These are phyloP conservation scores for Kryptolebias ocellatus DNA, from an alignment of 2,797 vertebrate species.

Conservation along the genomic window DNA sequence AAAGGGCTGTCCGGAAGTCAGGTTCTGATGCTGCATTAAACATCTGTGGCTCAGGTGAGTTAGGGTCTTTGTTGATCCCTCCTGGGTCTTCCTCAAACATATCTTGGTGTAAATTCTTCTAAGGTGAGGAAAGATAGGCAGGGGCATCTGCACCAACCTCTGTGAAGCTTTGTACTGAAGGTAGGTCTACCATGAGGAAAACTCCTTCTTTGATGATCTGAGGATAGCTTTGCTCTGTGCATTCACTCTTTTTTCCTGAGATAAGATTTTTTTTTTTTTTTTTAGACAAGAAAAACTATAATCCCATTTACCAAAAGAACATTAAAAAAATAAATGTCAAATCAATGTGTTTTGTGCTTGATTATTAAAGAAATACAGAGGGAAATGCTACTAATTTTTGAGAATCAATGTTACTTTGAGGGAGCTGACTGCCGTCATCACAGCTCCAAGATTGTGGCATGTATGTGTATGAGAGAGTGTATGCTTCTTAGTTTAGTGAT, in stretches of 20 bases:
- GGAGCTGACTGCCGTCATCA: no score
- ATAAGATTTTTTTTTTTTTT: neutral
- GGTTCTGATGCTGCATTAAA: constrained; percentile 1
- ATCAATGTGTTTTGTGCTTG: neutral
- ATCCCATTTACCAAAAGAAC: neutral
- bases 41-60: constrained; percentile 3
- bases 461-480: no score
- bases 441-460: no score
- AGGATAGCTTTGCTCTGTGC: constrained; percentile 3
- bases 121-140: neutral
- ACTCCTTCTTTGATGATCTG: constrained; percentile 16
- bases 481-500: no score
- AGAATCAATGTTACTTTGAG: no score
- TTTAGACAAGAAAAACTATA: neutral
- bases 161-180: neutral
- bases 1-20: constrained; percentile 1
- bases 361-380: no score
- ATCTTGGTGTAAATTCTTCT: constrained; percentile 5
- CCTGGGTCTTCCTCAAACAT: constrained; percentile 3
- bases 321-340: neutral
- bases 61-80: constrained; percentile 17
- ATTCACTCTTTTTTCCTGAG: neutral
- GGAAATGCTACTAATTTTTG: no score
- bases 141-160: constrained; percentile 6
- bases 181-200: neutral